phyloP scores from a whole-genome alignment of 1,140 invertebrate species.

The Drosophila ercepeae region DNA sequence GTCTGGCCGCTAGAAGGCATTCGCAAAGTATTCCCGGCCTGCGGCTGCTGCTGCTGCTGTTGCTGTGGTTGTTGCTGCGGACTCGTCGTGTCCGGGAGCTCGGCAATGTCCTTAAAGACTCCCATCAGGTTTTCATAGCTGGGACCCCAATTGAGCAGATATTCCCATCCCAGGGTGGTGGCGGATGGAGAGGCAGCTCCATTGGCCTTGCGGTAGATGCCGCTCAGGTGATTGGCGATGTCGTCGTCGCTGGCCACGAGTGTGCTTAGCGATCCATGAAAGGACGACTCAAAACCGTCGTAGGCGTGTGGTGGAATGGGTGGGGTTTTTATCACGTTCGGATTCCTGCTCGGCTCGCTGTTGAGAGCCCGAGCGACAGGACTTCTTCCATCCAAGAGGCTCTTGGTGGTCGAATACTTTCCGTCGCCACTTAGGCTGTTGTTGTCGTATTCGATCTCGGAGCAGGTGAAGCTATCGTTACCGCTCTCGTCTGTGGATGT shows the following conservation, averaged over 20 bases:
- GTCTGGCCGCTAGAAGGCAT: constrained; percentile 89
- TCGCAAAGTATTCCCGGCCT: constrained; percentile 85
- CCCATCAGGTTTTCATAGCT: constrained; percentile 97
- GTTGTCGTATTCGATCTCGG: constrained; percentile 98
- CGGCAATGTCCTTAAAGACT: constrained; percentile 98
- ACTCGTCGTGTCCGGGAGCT: constrained; percentile 92
- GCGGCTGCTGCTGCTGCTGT: constrained; percentile 32
- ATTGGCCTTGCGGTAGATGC: constrained; percentile 90
- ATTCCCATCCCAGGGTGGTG: constrained; percentile 93
- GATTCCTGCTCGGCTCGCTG: constrained; percentile 84
- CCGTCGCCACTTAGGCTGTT: constrained; percentile 90
- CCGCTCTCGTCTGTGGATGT: constrained; percentile 97
- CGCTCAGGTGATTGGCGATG: constrained; percentile 89
- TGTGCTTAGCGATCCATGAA: constrained; percentile 95
- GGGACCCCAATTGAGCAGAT: constrained; percentile 97
- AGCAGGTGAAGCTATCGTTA: constrained; percentile 98
- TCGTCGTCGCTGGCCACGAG: constrained; percentile 96
- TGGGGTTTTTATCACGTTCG: constrained; percentile 84
- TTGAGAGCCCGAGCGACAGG: constrained; percentile 86
- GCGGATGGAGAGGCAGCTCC: constrained; percentile 89
- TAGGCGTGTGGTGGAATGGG: constrained; percentile 90
- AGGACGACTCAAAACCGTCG: constrained; percentile 96
- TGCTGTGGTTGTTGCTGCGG: constrained; percentile 48
- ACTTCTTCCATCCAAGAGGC: constrained; percentile 86
- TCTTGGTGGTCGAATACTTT: constrained; percentile 90